Evolutionary conservation across 2,888 invertebrate species (phyloP), one percentile per base, ranked within the genome.

Genomic region (Sarcophaga variegata): DNA sequence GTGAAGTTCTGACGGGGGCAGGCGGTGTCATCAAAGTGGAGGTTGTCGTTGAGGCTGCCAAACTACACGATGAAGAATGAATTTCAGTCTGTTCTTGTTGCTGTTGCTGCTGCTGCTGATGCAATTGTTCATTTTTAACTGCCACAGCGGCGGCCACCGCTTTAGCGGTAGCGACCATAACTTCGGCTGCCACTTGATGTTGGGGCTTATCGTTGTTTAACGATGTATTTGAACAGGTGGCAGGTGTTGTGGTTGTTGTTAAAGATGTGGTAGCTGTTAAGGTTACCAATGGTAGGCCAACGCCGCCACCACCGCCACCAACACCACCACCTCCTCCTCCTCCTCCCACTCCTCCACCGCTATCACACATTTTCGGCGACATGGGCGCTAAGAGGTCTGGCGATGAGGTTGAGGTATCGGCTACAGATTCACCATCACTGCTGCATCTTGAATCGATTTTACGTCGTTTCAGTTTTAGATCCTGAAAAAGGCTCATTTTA

Each of bases 401-500:
- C 93, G 97, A 98, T 93, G 97, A 97, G 93, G 97, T 97, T 94
- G 97, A 97, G 93, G 97, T 97, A 94, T 98, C 98, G 94, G 97
- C 97, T 94, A 97, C 96, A 94, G 97, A 97, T 95, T 97, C 98
- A 96, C 98, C 98, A 96, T 98, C 98, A 94, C 97, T 97, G 94
- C 97, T 97, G 95, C 98, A 97, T 95, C 98, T 96, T 94, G 98
- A 98, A 95, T 98, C 98, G 94, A 98, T 97, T 96, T 98, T 98
- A 95, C 98, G 97, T 95, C 98, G 96, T 96, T 98, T 98, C 94
- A 98, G 95, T 95, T 98, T 98, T 95, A 98, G 96, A 96, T 98
- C 98, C 96, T 98, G 98, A 96, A 98, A 98, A 95, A 98, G 97
- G 97, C 98, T 98, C 98, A 98, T 98, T 95, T 97, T 97, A 97